Base-by-base conservation (phyloP, 2,888 invertebrate genomes). In the Drosophila peninsularis region DNA sequence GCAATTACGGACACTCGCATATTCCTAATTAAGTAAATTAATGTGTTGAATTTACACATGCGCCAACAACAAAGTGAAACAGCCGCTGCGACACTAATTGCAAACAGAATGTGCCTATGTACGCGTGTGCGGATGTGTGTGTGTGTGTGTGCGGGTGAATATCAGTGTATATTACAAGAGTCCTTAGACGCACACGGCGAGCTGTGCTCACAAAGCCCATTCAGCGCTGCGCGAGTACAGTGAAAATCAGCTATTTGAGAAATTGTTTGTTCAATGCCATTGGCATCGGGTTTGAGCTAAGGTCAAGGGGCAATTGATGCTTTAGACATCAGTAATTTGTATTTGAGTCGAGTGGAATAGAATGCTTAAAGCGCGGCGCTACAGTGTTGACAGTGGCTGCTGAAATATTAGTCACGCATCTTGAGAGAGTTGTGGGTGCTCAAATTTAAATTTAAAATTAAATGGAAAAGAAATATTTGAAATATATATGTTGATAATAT, bases 11-110 rank as follows among this genome's bases (percentile, higher is more conserved):
- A 79, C 86, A 88, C 85, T 88, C 73, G 80, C 87, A 77, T 72
- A 68, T 66, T 84, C 74, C 85, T 86, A 86, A 86, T 86, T 86
- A 86, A 86, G 77, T 84, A 88, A 86, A 88, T 88, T 86, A 88
- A 86, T 86, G 87, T 75, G 69, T 62, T 64, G 72, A 84, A 88
- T 86, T 81, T 88, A 86, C 81, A 82, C 67, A 62, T 64, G 71
- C 75, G 74, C 62, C 74, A 82, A 72, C 80, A 80, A 80, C 81
- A 78, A 82, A 76, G 73, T 73, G 82, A 71, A 78, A 85, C 88
- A 84, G 83, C 83, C 88, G 88, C 86, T 85, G 77, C 82, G 80
- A 85, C 83, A 84, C 83, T 84, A 84, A 84, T 84, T 84, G 80
- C 86, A 85, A 84, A 82, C 88, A 82, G 82, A 88, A 80, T 71